Base-by-base conservation (phyloP, 1,140 invertebrate species). In the Trichoplusia ni region DNA sequence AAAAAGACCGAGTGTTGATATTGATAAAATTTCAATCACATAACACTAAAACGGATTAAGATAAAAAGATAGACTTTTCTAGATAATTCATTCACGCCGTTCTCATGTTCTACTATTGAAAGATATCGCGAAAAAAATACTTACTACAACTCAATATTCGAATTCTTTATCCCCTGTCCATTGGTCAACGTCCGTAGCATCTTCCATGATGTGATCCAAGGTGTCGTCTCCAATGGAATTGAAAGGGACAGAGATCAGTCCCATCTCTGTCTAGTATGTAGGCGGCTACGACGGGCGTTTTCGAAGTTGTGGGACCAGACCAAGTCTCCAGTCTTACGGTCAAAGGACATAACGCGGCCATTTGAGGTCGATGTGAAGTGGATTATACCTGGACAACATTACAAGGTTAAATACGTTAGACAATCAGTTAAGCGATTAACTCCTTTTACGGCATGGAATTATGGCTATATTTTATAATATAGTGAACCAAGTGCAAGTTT, bases 351-450 rank as follows among this genome's bases (percentile, higher is more conserved):
- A 25, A 98, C 92, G 49, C 94, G 91, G 0, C 98, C 98, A 71
- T 93, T 95, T n/a, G 96, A 97, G 73, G 96, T 98, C 0, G 96
- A 96, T 1, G 97, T 94, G 79, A 98, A 96, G 90, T 99, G 97
- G 16, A 95, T 93, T 61, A 96, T 93, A 73, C 96, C 97, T 97
- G 82, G 25, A 64, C 67, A 7, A 7, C 7, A 13, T 13, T 14
- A 29, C 2, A 54, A 27, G 21, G 8, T n/a, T 44, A 11, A n/a
- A 9, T 21, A 11, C n/a, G 1, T 23, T n/a, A n/a, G n/a, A n/a
- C n/a, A n/a, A n/a, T n/a, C n/a, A n/a, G n/a, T n/a, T n/a, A n/a
- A n/a, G n/a, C n/a, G n/a, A n/a, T n/a, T n/a, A n/a, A n/a, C n/a
- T n/a, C n/a, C n/a, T n/a, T n/a, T n/a, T n/a, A n/a, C n/a, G n/a